phyloP scores from a whole-genome alignment of 2,888 invertebrate species.

The Caenorhabditis angaria region DNA sequence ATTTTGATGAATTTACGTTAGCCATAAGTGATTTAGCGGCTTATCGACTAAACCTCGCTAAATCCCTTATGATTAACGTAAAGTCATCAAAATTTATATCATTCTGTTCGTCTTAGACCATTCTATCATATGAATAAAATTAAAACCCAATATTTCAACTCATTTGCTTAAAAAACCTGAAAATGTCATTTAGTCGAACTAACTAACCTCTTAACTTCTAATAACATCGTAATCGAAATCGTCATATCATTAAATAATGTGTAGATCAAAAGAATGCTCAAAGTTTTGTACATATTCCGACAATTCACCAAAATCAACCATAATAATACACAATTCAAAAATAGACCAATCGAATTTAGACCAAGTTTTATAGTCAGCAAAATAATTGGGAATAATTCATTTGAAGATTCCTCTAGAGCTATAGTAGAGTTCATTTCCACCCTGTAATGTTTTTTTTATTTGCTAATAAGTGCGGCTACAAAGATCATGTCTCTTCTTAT shows the following conservation, averaged over 20 bases:
- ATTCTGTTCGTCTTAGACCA: too few relatives aligned
- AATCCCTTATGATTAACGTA: too few relatives aligned
- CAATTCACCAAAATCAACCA: slow-evolving; percentile 28
- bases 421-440: not conserved
- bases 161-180: too few relatives aligned
- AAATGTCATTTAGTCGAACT: not conserved
- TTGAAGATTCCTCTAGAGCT: slow-evolving; percentile 9
- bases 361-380: slow-evolving; percentile 26
- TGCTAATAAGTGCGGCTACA: too few relatives aligned
- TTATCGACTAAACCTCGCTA: too few relatives aligned
- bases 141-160: not conserved
- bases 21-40: too few relatives aligned
- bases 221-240: slow-evolving; percentile 29
- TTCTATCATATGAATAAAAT: too few relatives aligned
- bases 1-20: too few relatives aligned
- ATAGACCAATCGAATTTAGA: slow-evolving; percentile 23
- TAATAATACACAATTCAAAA: slow-evolving; percentile 25
- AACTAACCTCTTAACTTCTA: slow-evolving; percentile 24
- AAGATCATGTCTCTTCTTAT: not conserved
- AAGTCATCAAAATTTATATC: too few relatives aligned
- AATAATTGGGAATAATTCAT: slow-evolving; percentile 3
- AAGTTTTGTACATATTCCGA: slow-evolving; percentile 31
- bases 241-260: slow-evolving; percentile 31
- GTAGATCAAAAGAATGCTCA: slow-evolving; percentile 28
- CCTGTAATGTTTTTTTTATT: not conserved